Evolutionary conservation across 2,113 vertebrate species (phyloP).

Genomic region (Platysteira castanea): DNA sequence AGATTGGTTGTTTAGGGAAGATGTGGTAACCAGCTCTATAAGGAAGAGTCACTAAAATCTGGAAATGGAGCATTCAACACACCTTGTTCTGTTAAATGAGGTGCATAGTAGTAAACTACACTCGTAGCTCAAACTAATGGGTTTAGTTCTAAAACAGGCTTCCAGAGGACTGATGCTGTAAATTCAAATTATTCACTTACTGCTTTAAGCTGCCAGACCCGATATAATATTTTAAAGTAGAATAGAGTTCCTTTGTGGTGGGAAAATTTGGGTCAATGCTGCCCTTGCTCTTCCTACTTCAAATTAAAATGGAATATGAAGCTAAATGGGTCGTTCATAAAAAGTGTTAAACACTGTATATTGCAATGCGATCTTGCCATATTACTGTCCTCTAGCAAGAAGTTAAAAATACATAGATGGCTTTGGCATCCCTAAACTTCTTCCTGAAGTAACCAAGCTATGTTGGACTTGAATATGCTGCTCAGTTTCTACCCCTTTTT

Average conservation of each 20-base stretch:
- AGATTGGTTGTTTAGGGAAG: neutral
- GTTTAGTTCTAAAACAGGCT: neutral
- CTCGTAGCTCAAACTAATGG: accelerated
- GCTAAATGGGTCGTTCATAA: neutral
- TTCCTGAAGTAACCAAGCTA: neutral
- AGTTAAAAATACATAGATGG: neutral
- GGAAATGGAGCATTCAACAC: neutral
- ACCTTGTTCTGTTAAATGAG: neutral
- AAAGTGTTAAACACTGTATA: neutral
- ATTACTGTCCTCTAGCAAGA: neutral
- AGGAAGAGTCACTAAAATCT: neutral
- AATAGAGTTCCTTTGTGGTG: neutral
- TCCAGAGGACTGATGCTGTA: neutral
- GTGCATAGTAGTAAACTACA: neutral
- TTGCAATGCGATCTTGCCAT: neutral
- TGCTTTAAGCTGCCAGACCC: accelerated
- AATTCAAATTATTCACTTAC: neutral
- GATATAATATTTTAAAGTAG: neutral
- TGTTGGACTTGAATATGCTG: neutral
- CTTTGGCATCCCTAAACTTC: neutral
- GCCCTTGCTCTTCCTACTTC: neutral
- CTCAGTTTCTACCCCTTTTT: neutral
- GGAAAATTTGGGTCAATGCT: neutral
- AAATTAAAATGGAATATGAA: neutral
- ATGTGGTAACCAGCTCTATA: accelerated